Conservation (phyloP, 1,140 invertebrate species). For the Rhagoletis zephyria region DNA sequence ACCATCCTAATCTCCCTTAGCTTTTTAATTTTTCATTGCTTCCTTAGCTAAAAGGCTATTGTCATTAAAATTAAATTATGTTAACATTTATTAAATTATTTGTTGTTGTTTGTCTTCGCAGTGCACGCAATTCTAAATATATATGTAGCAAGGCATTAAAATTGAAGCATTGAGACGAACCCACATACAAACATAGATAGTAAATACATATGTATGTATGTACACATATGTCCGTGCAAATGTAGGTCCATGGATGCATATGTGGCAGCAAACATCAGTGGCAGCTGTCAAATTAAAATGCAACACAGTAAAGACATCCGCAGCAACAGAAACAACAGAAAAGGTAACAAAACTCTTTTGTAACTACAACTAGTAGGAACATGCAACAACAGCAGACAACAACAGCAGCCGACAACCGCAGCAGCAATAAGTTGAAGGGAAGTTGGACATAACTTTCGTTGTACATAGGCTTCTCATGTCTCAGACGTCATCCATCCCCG, state of each 20-base stretch:
- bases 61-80: too few species aligned
- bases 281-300: constrained; percentile 10
- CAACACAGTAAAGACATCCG: not conserved
- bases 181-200: not conserved
- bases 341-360: not conserved
- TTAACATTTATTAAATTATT: too few species aligned
- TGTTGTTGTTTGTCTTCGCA: too few species aligned
- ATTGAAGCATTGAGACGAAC: too few species aligned
- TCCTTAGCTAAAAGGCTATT: too few species aligned
- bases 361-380: not conserved
- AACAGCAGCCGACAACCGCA: not conserved
- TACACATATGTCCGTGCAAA: not conserved
- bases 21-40: too few species aligned
- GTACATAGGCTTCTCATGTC: not conserved
- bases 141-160: too few species aligned
- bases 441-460: constrained; percentile 14
- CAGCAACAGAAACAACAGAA: not conserved
- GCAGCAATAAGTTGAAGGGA: not conserved
- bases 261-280: not conserved
- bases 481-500: not conserved
- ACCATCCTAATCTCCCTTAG: too few species aligned
- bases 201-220: not conserved
- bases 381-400: not conserved
- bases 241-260: not conserved
- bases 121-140: too few species aligned